Percentiles rank a stretch among this genome's conserved stretches.
These are phyloP conservation scores for Drosophila ficusphila DNA, from an alignment of 1,140 invertebrate genomes.

Conservation along the genomic window DNA sequence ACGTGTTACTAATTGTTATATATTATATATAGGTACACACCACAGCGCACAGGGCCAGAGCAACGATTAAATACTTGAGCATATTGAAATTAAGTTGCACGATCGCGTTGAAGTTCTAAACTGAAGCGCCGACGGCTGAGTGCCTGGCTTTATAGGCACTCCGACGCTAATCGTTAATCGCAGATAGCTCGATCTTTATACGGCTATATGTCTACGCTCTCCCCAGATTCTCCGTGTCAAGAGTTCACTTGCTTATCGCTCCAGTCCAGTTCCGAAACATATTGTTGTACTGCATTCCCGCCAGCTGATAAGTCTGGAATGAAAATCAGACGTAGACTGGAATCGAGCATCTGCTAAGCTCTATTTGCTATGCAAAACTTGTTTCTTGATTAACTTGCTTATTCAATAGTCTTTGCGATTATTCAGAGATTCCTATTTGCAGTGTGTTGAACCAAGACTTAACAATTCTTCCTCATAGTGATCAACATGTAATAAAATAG, in stretches of 20 bases:
- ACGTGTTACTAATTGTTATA: not conserved
- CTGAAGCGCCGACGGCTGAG: slow-evolving; percentile 28
- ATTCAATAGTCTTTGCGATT: slow-evolving; percentile 31
- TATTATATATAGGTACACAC: slow-evolving; percentile 51
- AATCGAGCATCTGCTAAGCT: slow-evolving; percentile 19
- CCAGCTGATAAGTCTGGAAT: slow-evolving; percentile 24
- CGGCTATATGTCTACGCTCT: slow-evolving; percentile 3
- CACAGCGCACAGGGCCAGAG: slow-evolving; percentile 63
- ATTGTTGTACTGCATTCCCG: slow-evolving; percentile 7
- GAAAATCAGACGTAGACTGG: slow-evolving; percentile 9
- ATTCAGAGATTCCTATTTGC: not conserved
- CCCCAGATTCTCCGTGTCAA: slow-evolving; percentile 51
- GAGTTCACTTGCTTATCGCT: slow-evolving; percentile 50
- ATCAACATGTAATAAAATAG: not conserved
- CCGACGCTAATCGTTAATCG: not conserved
- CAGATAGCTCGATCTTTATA: not conserved
- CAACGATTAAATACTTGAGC: slow-evolving; percentile 65
- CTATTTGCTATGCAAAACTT: slow-evolving; percentile 28
- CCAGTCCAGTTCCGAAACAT: not conserved
- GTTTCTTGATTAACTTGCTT: slow-evolving; percentile 46
- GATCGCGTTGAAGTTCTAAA: slow-evolving; percentile 30
- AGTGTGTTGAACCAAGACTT: not conserved
- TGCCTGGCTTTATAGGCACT: slow-evolving; percentile 51
- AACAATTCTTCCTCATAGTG: not conserved
- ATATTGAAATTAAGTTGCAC: slow-evolving; percentile 37